phyloP scores from a whole-genome alignment of 2,113 vertebrate genomes.

The Australoheros scitulus region DNA sequence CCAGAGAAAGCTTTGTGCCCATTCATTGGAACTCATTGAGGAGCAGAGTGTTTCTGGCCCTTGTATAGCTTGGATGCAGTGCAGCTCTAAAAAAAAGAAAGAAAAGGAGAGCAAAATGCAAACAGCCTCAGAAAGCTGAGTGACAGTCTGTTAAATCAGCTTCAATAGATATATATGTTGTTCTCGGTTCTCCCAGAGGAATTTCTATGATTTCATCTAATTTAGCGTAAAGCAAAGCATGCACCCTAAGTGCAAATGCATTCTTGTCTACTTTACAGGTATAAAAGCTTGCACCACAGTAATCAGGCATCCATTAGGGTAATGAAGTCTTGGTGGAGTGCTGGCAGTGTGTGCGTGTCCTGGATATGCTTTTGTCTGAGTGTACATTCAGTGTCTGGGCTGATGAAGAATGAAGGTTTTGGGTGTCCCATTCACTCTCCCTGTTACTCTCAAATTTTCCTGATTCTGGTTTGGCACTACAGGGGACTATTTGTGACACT shows the following conservation, averaged over 20 bases:
- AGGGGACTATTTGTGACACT: conserved; percentile 39
- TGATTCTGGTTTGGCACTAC: conserved; percentile 24
- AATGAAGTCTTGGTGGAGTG: conserved; percentile 24
- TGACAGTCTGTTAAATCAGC: conserved; percentile 8
- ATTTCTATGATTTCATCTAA: background rate
- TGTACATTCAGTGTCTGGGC: conserved; percentile 28
- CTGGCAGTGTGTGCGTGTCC: conserved; percentile 1
- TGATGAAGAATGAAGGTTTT: conserved; percentile 29
- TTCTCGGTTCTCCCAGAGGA: background rate
- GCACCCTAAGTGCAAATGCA: background rate
- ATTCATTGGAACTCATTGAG: conserved; percentile 76
- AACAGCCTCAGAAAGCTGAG: conserved; percentile 30
- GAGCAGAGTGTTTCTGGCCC: conserved; percentile 61
- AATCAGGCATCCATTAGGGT: conserved; percentile 41
- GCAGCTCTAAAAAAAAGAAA: background rate
- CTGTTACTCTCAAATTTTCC: background rate
- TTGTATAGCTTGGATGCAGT: conserved; percentile 54
- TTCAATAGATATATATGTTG: background rate
- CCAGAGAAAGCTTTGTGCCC: conserved; percentile 70
- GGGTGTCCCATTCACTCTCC: conserved; percentile 15
- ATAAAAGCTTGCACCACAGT: conserved; percentile 14
- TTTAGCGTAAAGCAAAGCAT: background rate
- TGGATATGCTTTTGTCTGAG: conserved; percentile 18
- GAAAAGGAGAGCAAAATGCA: conserved; percentile 41
- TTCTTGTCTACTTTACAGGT: conserved; percentile 4